Conservation (phyloP, 2,888 invertebrate genomes). For the Polydrusus cervinus region DNA sequence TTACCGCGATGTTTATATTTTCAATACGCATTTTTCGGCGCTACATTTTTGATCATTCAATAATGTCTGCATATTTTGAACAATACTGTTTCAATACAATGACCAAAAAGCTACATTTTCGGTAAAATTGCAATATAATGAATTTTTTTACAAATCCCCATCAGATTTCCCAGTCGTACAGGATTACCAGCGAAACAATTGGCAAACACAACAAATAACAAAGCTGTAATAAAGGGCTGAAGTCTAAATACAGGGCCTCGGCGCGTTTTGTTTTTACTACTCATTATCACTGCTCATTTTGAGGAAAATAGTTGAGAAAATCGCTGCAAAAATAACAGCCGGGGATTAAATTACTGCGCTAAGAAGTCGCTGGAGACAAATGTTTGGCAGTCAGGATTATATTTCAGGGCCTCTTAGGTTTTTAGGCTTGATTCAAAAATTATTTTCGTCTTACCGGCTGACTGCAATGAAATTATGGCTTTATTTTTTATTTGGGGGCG, state of each 20-base stretch:
- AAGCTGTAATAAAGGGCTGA: slow-evolving; percentile 39
- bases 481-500: no score
- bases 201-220: slow-evolving; percentile 31
- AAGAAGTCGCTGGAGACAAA: slow-evolving; percentile 38
- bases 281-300: slow-evolving; percentile 44
- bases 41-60: no score
- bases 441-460: no score
- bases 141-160: no score
- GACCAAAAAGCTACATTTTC: no score
- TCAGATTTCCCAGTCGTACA: slow-evolving; percentile 24
- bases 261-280: slow-evolving; percentile 44
- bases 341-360: slow-evolving; percentile 34
- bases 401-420: slow-evolving; percentile 11
- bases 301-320: slow-evolving; percentile 34
- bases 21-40: no score
- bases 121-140: no score
- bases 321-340: slow-evolving; percentile 40
- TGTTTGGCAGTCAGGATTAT: slow-evolving; percentile 28
- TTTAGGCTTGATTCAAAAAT: not conserved
- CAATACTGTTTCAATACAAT: no score
- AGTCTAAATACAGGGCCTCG: slow-evolving; percentile 32
- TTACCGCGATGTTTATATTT: no score
- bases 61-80: no score
- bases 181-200: slow-evolving; percentile 43
- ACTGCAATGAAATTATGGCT: no score